Base-by-base conservation (phyloP, 2,888 invertebrate genomes). In the Pseudeuparius sepicola region DNA sequence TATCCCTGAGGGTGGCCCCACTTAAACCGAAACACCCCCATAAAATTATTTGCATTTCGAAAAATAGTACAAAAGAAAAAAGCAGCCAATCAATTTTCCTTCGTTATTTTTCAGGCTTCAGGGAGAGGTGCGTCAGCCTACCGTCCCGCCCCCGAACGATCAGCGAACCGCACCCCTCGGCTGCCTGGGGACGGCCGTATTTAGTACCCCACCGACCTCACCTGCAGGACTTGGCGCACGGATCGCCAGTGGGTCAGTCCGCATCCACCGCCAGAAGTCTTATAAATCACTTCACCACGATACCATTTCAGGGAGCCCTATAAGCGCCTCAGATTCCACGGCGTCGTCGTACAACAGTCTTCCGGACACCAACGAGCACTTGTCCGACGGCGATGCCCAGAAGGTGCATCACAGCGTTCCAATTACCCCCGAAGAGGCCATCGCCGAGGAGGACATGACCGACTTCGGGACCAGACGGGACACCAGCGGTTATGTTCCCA, bases 71-170 rank as follows among this genome's bases (percentile, higher is more conserved):
- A n/a, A n/a, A n/a, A n/a, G n/a, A n/a, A n/a, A n/a, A n/a, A n/a
- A n/a, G n/a, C n/a, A n/a, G n/a, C n/a, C n/a, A n/a, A n/a, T 32
- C 15, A 26, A 13, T 23, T 20, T 15, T 35, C 14, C 10, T 36
- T 32, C 30, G 38, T 39, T 44, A 39, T 28, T 32, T 51, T 47
- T 10, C 47, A 49, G 54, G 51, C 34, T 37, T 40, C 12, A 70
- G 86, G 29, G 83, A 80, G 49, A 71, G 87, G 38, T 83, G 84
- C 59, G 87, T 86, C 60, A 87, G 85, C 55, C 74, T 88, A 69
- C 87, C 85, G 3, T 75, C 82, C 9, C 68, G 85, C 40, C 72
- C 80, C 20, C 69, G 79, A 20, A 75, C 77, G 9, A 67, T 69
- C 25, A 76, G 74, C 50, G 79, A 78, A 53, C 70, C 73, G 36